These are phyloP conservation scores for Origma solitaria DNA, from an alignment of 2,113 vertebrate species.

Conservation along the genomic window DNA sequence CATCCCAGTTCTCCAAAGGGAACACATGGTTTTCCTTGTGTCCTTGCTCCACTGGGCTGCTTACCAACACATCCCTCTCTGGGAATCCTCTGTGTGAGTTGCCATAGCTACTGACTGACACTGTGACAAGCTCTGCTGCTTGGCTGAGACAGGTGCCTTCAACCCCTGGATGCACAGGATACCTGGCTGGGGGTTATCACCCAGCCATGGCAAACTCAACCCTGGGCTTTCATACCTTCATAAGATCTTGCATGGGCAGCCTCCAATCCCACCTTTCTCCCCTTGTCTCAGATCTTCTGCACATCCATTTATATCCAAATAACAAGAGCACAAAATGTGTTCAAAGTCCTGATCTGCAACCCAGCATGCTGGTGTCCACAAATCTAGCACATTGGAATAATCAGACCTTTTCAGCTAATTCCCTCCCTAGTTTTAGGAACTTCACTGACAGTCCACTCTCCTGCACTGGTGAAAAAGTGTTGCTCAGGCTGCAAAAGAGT, in stretches of 20 bases:
- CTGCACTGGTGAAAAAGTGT: neutral
- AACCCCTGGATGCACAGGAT: neutral
- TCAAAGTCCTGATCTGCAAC: neutral
- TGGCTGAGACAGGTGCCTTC: neutral
- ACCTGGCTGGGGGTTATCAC: neutral
- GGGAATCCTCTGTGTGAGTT: constrained; percentile 16
- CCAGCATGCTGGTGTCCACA: neutral
- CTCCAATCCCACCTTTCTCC: neutral
- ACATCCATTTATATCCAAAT: neutral
- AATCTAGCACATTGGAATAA: neutral
- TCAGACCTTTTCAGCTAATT: neutral
- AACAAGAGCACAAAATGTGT: neutral
- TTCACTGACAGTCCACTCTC: neutral
- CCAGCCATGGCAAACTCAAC: neutral
- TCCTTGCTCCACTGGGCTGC: neutral
- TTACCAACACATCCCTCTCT: constrained; percentile 10
- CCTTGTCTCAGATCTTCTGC: neutral
- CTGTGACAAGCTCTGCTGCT: neutral
- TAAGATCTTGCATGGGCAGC: neutral
- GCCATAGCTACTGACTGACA: constrained; percentile 46
- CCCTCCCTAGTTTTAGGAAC: neutral
- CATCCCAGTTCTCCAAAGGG: neutral
- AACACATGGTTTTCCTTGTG: neutral
- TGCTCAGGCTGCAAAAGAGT: neutral
- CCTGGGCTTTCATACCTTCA: neutral